phyloP scores from a whole-genome alignment of 2,888 invertebrate genomes.

The Mactromeris polynyma region DNA sequence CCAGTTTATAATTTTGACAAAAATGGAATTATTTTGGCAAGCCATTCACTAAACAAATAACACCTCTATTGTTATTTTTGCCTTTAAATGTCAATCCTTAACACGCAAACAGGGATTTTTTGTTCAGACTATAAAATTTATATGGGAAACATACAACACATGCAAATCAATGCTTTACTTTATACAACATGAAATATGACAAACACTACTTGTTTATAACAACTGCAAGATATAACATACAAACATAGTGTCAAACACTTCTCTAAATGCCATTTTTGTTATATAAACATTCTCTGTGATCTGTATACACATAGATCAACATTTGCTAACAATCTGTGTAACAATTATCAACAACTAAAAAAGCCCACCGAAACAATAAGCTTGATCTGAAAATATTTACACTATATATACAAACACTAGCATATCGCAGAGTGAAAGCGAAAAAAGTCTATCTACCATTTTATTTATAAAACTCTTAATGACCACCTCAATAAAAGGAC shows the following conservation, averaged over 20 bases:
- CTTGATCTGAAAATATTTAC: not conserved
- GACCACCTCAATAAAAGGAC: too few species aligned
- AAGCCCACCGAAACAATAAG: not conserved
- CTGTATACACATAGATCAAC: not conserved
- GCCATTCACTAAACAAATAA: not conserved
- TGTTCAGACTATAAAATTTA: not conserved
- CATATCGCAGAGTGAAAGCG: too few species aligned
- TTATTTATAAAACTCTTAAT: too few species aligned
- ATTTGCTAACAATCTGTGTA: not conserved
- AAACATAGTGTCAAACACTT: slow-evolving; percentile 1
- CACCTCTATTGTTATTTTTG: not conserved
- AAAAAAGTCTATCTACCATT: too few species aligned
- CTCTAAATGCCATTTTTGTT: slow-evolving; percentile 6
- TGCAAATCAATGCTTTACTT: not conserved
- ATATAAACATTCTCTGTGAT: not conserved
- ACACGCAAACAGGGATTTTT: not conserved
- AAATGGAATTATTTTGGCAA: not conserved
- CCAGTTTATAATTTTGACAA: not conserved
- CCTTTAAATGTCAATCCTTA: not conserved
- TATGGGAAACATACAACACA: not conserved
- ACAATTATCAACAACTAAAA: too few species aligned
- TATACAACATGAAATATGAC: not conserved
- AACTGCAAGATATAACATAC: not conserved
- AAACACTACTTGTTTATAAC: not conserved
- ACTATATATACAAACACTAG: not conserved